These are phyloP conservation scores for Anthophora plumipes DNA, from an alignment of 2,888 invertebrate species.

Conservation along the genomic window DNA sequence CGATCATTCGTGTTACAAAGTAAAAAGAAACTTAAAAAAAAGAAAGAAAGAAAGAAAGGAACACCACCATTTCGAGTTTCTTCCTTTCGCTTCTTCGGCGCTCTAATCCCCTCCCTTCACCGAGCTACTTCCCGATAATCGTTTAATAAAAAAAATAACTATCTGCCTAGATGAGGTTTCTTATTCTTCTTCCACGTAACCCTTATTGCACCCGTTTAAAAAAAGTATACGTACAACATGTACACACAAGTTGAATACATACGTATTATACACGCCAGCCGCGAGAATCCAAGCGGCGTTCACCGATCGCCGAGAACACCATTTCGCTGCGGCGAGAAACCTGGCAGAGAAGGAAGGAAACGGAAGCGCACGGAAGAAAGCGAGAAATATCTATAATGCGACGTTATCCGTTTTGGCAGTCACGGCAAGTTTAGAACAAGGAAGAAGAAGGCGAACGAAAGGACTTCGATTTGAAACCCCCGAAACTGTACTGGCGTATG, in stretches of 20 bases:
- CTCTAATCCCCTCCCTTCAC: conserved; percentile 7
- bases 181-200: background rate
- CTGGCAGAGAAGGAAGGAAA: conserved; percentile 16
- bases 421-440: conserved; percentile 1
- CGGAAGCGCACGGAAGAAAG: background rate
- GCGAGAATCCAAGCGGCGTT: background rate
- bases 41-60: background rate
- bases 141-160: conserved; percentile 37
- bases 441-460: conserved; percentile 1
- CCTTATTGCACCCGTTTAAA: conserved; percentile 56
- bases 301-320: background rate
- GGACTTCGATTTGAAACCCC: background rate
- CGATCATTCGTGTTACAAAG: background rate
- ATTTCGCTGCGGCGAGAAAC: background rate
- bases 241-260: background rate
- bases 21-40: background rate
- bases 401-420: background rate
- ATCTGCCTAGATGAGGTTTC: background rate
- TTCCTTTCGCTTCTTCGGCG: too few species aligned
- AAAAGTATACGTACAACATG: background rate
- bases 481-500: too few species aligned
- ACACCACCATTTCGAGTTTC: background rate
- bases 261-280: background rate
- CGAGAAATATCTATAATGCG: background rate
- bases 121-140: conserved; percentile 14